Conservation (phyloP, 2,888 invertebrate genomes). For the Linnaemya tessellans region DNA sequence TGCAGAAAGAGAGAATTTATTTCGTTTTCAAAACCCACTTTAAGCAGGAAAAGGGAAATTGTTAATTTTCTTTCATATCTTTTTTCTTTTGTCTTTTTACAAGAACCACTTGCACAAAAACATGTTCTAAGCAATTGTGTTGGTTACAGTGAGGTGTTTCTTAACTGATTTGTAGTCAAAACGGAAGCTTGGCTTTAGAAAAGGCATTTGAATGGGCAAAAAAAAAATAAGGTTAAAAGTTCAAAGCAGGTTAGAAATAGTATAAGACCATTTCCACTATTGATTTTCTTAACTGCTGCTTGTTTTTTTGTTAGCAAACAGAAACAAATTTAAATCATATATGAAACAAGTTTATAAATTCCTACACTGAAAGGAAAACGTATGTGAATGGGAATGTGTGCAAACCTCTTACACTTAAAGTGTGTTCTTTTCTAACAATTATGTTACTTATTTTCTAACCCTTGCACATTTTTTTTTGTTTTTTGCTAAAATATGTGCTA, state of each 20-base stretch:
- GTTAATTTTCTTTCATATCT: conserved; percentile 18
- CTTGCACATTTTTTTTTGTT: too few species aligned
- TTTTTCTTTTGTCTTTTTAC: conserved; percentile 16
- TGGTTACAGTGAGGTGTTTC: neutral
- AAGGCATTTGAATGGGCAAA: neutral
- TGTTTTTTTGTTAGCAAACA: too few species aligned
- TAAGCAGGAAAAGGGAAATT: conserved; percentile 70
- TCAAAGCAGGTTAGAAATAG: neutral
- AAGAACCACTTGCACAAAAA: conserved; percentile 31
- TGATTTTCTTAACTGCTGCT: neutral
- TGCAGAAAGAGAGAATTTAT: neutral
- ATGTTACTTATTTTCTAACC: too few species aligned
- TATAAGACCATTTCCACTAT: neutral
- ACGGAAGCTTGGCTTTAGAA: conserved; percentile 43
- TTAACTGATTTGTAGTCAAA: conserved; percentile 31
- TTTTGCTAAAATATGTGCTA: too few species aligned
- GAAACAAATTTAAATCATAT: too few species aligned
- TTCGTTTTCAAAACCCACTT: conserved; percentile 49
- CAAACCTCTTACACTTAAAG: too few species aligned
- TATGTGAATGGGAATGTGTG: too few species aligned
- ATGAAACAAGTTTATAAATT: too few species aligned
- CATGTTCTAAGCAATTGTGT: conserved; percentile 33
- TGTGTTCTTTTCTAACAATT: too few species aligned
- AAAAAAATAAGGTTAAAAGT: conserved; percentile 63
- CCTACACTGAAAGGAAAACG: too few species aligned